A percentile compares a stretch with the other conserved stretches of the same genome.
Evolutionary conservation across 1,140 invertebrate genomes (phyloP).

Genomic region (Eriosoma lanigerum): DNA sequence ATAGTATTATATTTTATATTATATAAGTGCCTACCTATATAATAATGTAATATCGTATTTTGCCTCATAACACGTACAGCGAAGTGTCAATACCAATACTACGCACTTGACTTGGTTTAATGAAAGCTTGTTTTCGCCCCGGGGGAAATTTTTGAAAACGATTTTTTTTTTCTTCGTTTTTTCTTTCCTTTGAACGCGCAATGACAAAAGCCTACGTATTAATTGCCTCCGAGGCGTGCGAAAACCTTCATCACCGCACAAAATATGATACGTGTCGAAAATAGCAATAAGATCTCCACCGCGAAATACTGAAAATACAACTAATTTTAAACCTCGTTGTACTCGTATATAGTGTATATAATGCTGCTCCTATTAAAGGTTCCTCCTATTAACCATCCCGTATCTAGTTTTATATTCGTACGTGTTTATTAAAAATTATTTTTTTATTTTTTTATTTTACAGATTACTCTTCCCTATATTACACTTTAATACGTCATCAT

Average conservation of each 20-base stretch:
- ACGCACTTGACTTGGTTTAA: constrained; percentile 34
- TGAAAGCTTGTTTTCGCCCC: constrained; percentile 44
- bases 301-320: constrained; percentile 7
- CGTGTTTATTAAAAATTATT: neutral
- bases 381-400: neutral
- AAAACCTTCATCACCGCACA: constrained; percentile 12
- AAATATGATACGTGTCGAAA: constrained; percentile 41
- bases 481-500: neutral
- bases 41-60: no score
- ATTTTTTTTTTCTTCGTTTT: constrained; percentile 10
- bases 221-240: constrained; percentile 32
- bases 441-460: neutral
- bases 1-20: constrained; percentile 12
- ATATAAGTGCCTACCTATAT: neutral
- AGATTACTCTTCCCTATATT: neutral
- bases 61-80: constrained; percentile 26
- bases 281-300: constrained; percentile 27
- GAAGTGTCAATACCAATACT: constrained; percentile 49
- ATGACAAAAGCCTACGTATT: constrained; percentile 44
- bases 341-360: constrained; percentile 12
- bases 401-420: neutral
- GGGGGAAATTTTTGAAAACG: constrained; percentile 41
- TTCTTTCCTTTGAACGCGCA: neutral
- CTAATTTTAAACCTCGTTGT: constrained; percentile 22
- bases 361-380: neutral